These are phyloP conservation scores for Hermetia illucens DNA, from an alignment of 1,140 invertebrate species.

Conservation along the genomic window DNA sequence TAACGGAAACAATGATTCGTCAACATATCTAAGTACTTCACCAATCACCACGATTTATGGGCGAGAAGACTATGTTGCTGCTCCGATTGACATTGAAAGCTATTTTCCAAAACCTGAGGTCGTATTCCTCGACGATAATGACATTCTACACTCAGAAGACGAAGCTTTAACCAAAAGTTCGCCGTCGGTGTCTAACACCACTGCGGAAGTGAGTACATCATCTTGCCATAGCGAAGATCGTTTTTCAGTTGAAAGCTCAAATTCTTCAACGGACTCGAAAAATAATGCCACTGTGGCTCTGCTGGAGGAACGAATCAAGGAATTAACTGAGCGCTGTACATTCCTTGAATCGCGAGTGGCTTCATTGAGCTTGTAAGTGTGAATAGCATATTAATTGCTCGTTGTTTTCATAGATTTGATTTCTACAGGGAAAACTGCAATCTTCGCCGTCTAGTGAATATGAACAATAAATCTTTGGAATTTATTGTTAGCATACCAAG, in stretches of 20 bases:
- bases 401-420: too few species aligned
- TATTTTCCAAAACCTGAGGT: not conserved
- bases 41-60: not conserved
- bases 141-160: not conserved
- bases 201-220: too few species aligned
- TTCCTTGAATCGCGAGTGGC: too few species aligned
- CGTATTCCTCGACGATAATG: not conserved
- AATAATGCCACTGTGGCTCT: too few species aligned
- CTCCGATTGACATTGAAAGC: not conserved
- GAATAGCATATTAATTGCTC: too few species aligned
- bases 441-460: not conserved
- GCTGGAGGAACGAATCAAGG: too few species aligned
- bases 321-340: too few species aligned
- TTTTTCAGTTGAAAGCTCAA: too few species aligned
- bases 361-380: too few species aligned
- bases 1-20: not conserved
- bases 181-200: too few species aligned
- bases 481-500: not conserved
- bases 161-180: not conserved
- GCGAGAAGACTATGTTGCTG: not conserved
- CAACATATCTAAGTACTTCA: not conserved
- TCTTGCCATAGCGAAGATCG: too few species aligned
- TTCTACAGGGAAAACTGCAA: not conserved
- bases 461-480: not conserved
- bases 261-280: too few species aligned